phyloP scores from a whole-genome alignment of 2,888 invertebrate species.

The Anagyrus pseudococci region DNA sequence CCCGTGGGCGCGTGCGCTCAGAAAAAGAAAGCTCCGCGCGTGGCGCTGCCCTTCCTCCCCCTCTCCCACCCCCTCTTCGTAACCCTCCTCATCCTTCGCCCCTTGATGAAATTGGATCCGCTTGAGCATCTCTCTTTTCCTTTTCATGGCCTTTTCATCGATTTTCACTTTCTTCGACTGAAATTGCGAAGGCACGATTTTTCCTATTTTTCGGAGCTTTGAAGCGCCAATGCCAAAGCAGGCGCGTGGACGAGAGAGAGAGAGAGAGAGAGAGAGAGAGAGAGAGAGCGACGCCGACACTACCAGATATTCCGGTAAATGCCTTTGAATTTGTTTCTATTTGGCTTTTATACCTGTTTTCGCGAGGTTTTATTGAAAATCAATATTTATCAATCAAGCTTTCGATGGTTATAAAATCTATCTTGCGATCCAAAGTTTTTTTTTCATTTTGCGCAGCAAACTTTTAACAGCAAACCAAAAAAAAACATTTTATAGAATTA shows the following conservation, averaged over 20 bases:
- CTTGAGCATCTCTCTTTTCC: conserved; percentile 32
- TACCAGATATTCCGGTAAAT: conserved; percentile 15
- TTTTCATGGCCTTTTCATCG: conserved; percentile 28
- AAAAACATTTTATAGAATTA: too few species aligned
- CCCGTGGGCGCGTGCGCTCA: conserved; percentile 6
- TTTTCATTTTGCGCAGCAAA: too few species aligned
- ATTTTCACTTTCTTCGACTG: conserved; percentile 40
- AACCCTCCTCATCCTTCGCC: background rate
- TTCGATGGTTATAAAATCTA: background rate
- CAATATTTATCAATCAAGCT: background rate
- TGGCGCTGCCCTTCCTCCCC: background rate
- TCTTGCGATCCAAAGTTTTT: background rate
- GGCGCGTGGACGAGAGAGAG: too few species aligned
- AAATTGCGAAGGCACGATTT: conserved; percentile 30
- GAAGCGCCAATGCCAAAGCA: too few species aligned
- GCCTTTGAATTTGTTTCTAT: conserved; percentile 19
- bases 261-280: too few species aligned
- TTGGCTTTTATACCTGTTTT: conserved; percentile 16
- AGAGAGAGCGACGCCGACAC: too few species aligned
- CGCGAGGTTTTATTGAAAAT: conserved; percentile 18
- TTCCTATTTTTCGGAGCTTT: conserved; percentile 19
- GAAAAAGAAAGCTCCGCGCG: conserved; percentile 1
- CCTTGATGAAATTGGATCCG: conserved; percentile 42
- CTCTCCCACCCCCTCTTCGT: background rate
- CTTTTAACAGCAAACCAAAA: too few species aligned